phyloP scores from a whole-genome alignment of 2,113 vertebrate species.

The Myotis davidii region DNA sequence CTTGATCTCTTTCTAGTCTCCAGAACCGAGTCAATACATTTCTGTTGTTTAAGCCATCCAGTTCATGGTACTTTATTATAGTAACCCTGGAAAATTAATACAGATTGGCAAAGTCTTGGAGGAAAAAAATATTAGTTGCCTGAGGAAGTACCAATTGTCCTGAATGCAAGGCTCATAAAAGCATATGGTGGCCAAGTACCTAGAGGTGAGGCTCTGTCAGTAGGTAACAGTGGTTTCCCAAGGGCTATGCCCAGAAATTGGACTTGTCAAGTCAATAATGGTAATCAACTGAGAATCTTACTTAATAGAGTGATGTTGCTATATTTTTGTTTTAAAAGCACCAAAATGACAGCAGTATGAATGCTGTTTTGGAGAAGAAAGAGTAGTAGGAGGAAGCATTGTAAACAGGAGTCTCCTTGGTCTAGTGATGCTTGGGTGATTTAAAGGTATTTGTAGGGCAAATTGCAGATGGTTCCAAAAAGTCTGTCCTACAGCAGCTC shows the following conservation, averaged over 20 bases:
- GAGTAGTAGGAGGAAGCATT: not conserved
- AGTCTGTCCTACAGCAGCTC: not conserved
- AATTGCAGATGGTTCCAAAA: not conserved
- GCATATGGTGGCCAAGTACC: accelerated
- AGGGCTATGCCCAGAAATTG: not conserved
- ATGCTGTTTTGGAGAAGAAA: not conserved
- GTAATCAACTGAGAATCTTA: not conserved
- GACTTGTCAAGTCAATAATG: not conserved
- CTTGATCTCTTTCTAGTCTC: not conserved
- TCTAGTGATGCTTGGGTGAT: not conserved
- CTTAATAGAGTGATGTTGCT: not conserved
- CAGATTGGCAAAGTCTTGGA: not conserved
- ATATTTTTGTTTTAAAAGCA: not conserved
- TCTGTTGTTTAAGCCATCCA: not conserved
- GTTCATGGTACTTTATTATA: not conserved
- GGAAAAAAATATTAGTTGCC: not conserved
- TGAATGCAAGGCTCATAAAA: not conserved
- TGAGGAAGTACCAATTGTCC: not conserved
- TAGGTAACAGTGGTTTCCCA: not conserved
- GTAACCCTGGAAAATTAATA: not conserved
- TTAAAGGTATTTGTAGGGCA: not conserved
- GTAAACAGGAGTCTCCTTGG: not conserved
- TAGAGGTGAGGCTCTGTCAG: not conserved
- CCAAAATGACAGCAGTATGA: not conserved
- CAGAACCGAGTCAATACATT: not conserved